Evolutionary conservation across 2,113 vertebrate species (phyloP).

Genomic region (Pachyramphus minor): DNA sequence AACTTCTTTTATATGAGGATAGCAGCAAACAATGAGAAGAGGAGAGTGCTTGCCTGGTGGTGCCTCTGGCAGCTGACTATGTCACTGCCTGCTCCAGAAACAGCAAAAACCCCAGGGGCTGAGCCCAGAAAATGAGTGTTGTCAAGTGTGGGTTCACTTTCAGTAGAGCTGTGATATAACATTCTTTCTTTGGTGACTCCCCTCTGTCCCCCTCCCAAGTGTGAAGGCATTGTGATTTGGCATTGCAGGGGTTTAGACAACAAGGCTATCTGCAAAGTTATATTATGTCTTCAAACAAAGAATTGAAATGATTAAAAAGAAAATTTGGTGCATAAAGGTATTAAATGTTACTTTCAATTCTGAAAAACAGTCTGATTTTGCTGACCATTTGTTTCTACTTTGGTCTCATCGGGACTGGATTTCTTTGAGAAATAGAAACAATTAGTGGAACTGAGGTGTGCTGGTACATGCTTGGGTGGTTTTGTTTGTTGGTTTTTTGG

Average conservation of each 20-base stretch:
- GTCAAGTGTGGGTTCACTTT: not conserved
- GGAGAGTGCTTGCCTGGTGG: fast-evolving
- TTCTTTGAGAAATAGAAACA: not conserved
- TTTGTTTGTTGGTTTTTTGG: not conserved
- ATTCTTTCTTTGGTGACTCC: not conserved
- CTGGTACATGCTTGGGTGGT: not conserved
- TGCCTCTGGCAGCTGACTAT: not conserved
- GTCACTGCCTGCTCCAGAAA: not conserved
- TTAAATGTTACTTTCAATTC: not conserved
- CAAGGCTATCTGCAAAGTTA: not conserved
- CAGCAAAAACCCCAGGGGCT: not conserved
- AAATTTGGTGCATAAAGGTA: not conserved
- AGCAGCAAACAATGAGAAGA: not conserved
- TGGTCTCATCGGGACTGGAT: not conserved
- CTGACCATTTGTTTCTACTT: not conserved
- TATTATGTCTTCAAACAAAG: not conserved
- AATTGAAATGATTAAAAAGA: not conserved
- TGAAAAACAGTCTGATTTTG: not conserved
- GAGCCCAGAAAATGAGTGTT: not conserved
- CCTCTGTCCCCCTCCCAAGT: not conserved
- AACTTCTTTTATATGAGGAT: not conserved
- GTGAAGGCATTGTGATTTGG: not conserved
- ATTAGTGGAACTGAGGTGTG: not conserved
- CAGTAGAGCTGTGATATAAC: not conserved
- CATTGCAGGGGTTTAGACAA: not conserved